These are phyloP conservation scores for Heterotilapia buettikoferi DNA, from an alignment of 2,113 vertebrate species.

Conservation along the genomic window DNA sequence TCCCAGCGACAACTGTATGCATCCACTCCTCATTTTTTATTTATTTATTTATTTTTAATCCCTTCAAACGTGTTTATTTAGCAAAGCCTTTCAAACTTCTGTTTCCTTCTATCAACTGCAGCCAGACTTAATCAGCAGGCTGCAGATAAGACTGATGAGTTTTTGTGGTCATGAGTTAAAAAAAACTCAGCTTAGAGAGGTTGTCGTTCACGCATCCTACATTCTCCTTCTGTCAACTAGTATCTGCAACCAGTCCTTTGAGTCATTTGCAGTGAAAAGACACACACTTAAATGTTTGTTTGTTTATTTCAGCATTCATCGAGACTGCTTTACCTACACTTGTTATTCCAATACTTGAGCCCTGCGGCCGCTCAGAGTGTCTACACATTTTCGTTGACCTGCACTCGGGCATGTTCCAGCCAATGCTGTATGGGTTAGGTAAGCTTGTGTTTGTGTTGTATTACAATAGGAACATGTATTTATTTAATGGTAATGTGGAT, in stretches of 20 bases:
- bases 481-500: neutral
- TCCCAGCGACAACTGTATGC: constrained; percentile 88
- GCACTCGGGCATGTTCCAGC: constrained; percentile 97
- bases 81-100: neutral
- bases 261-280: neutral
- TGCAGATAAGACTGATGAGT: neutral
- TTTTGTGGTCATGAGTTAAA: neutral
- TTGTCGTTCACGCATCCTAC: neutral
- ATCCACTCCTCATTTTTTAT: neutral
- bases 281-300: neutral
- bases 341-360: constrained; percentile 92
- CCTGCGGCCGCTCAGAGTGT: constrained; percentile 93
- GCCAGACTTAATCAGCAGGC: neutral
- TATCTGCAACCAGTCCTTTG: neutral
- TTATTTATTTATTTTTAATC: neutral
- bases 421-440: constrained; percentile 97
- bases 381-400: constrained; percentile 97
- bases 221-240: neutral
- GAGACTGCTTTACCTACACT: constrained; percentile 93
- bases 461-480: neutral
- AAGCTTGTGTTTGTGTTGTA: constrained; percentile 38
- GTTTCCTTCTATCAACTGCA: neutral
- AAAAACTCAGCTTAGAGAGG: neutral
- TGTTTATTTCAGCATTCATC: constrained; percentile 81
- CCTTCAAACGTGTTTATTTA: neutral